Evolutionary conservation across 2,113 vertebrate species (phyloP), one percentile per base, ranked within the genome.

Genomic region (Tringa solitaria): DNA sequence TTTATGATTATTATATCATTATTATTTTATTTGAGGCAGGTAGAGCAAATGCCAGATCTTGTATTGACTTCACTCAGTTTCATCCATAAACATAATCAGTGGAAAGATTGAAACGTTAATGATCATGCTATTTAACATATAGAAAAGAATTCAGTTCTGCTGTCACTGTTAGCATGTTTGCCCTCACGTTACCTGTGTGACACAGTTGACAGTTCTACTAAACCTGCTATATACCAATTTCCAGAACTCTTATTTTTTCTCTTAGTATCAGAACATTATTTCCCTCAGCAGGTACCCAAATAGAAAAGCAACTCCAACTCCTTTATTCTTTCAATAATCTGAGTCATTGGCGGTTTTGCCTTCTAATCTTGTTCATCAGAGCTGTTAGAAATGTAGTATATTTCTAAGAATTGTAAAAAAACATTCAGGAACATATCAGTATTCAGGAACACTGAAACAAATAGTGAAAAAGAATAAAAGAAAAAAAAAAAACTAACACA

Each of bases 111-210:
- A 84, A 77, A 41, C 54, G 10, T 54, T 63, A 82, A 39, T 33
- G 12, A 48, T 45, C 4, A 9, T 33, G 3, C 8, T 35, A 2
- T 77, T 84, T 48, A 60, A 81, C 54, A 51, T n/a, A 67, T 3
- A 39, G 13, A 12, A 10, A 45, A 61, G 6, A 63, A 82, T 75
- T 81, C n/a, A 87, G 10, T 84, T 77, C 27, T 59, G 1, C 6
- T 78, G 7, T 33, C 28, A 43, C 16, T 30, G 12, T 45, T 45
- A 45, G 13, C 21, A 10, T 33, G 3, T 76, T 80, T 81, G 11
- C 8, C 41, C 21, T 74, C 8, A 59, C 0, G 0, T 92, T 67
- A 35, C 5, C 12, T 19, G 2, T 2, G 2, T 53, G 10, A 20
- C 28, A 63, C 37, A 15, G 7, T 41, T 37, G 37, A 54, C 32